These are phyloP conservation scores for Tachina fera DNA, from an alignment of 2,888 invertebrate genomes.

Conservation along the genomic window DNA sequence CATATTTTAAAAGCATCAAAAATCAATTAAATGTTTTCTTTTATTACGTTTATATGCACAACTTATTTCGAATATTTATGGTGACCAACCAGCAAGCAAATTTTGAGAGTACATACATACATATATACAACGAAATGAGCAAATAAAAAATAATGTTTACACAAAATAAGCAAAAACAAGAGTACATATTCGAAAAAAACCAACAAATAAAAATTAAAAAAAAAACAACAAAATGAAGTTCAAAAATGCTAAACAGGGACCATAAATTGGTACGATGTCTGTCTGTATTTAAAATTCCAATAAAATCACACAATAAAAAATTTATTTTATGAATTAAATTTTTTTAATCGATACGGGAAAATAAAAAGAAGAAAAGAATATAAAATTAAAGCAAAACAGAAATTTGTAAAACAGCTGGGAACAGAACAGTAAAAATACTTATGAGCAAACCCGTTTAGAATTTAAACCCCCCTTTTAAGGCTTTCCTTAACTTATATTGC, in stretches of 20 bases:
- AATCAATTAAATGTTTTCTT: background rate
- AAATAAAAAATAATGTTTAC: background rate
- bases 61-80: background rate
- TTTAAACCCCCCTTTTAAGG: background rate
- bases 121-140: constrained; percentile 1
- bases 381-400: constrained; percentile 7
- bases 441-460: constrained; percentile 24
- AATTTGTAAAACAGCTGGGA: constrained; percentile 20
- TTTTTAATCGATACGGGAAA: background rate
- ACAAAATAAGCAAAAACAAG: background rate
- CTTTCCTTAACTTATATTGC: background rate
- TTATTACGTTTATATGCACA: background rate
- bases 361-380: constrained; percentile 3
- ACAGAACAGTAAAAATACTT: no score
- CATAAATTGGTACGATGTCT: constrained; percentile 44
- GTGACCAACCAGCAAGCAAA: background rate
- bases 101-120: background rate
- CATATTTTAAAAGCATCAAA: background rate
- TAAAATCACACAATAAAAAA: constrained; percentile 33
- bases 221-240: background rate
- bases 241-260: constrained; percentile 1
- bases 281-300: constrained; percentile 55
- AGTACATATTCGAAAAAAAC: background rate
- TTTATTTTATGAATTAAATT: background rate
- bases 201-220: constrained; percentile 12